These are phyloP conservation scores for Pteruthius melanotis DNA, from an alignment of 2,113 vertebrate genomes.

Conservation along the genomic window DNA sequence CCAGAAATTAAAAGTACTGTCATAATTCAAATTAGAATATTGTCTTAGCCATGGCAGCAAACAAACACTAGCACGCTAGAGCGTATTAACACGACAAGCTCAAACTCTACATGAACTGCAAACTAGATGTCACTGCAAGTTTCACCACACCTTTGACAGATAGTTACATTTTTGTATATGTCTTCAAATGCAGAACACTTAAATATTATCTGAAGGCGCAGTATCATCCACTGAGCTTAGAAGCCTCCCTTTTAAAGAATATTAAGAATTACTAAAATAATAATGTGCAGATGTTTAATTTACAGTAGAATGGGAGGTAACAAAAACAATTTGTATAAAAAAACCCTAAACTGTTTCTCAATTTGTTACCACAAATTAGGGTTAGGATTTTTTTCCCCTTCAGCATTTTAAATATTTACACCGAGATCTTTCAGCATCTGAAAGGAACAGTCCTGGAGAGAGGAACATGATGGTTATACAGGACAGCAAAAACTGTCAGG, in stretches of 20 bases:
- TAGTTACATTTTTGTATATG: background rate
- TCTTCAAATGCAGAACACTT: background rate
- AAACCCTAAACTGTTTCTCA: fast-evolving
- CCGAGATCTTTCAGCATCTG: background rate
- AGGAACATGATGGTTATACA: fast-evolving
- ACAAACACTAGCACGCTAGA: background rate
- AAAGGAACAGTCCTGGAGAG: background rate
- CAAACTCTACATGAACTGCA: background rate
- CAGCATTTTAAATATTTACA: background rate
- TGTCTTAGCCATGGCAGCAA: background rate
- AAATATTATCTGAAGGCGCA: background rate
- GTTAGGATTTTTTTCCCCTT: background rate
- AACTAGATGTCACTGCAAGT: background rate
- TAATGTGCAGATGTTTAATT: background rate
- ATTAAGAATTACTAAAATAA: background rate
- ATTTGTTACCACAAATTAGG: background rate
- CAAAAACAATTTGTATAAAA: background rate
- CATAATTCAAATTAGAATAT: background rate
- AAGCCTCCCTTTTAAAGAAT: background rate
- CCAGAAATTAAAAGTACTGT: background rate
- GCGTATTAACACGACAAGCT: background rate
- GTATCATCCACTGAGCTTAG: background rate
- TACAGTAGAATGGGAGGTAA: background rate
- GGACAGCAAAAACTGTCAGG: background rate
- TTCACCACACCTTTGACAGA: background rate